These are phyloP conservation scores for Drosophila kurseongensis DNA, from an alignment of 1,140 invertebrate genomes.

Conservation along the genomic window DNA sequence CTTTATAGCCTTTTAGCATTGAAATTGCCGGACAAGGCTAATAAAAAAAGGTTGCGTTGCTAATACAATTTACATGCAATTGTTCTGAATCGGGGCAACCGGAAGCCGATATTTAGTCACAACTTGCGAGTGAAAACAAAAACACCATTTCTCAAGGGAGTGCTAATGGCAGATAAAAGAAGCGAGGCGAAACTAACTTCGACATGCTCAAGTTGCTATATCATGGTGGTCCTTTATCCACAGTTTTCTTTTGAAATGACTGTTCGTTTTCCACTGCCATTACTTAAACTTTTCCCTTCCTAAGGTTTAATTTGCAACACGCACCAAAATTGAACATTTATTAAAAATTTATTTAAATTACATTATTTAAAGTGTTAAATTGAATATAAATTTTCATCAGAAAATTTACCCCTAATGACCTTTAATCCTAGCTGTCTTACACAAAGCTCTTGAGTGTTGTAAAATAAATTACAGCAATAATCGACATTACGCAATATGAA, in stretches of 20 bases:
- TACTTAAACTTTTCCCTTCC: no score
- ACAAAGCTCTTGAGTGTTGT: no score
- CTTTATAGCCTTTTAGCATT: conserved; percentile 46
- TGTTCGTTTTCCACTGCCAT: not conserved
- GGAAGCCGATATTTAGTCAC: conserved; percentile 50
- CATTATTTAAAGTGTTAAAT: no score
- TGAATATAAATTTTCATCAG: no score
- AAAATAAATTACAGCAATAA: no score
- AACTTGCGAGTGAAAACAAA: conserved; percentile 19
- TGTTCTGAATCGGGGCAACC: conserved; percentile 38
- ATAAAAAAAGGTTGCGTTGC: conserved; percentile 42
- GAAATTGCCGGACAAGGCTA: conserved; percentile 35
- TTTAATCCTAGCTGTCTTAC: no score
- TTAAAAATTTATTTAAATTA: no score
- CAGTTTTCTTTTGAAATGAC: not conserved
- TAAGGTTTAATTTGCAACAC: no score
- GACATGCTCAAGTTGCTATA: conserved; percentile 11
- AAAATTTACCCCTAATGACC: no score
- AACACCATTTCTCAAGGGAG: conserved; percentile 42
- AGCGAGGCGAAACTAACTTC: conserved; percentile 24
- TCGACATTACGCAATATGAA: no score
- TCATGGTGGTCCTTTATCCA: conserved; percentile 23
- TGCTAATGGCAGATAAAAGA: conserved; percentile 34
- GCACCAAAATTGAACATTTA: no score
- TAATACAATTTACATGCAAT: conserved; percentile 56